These are phyloP conservation scores for Phataginus tetradactyla DNA, from an alignment of 2,797 vertebrate genomes.

Conservation along the genomic window DNA sequence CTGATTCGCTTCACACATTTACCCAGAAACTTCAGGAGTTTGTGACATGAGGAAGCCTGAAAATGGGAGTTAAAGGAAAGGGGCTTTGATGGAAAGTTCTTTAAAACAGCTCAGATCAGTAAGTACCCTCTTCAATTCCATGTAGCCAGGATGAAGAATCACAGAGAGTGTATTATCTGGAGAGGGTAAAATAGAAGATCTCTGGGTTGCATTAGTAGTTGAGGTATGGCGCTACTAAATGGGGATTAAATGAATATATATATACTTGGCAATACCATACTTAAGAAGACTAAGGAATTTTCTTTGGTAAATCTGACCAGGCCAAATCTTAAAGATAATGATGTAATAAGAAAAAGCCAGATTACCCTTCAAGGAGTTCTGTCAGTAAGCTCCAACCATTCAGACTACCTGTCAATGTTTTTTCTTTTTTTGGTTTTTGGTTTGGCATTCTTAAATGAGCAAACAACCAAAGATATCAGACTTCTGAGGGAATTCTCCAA, in stretches of 20 bases:
- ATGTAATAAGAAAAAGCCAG: not conserved
- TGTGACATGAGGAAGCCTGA: not conserved
- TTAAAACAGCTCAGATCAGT: not conserved
- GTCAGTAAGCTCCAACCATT: not conserved
- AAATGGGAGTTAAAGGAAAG: not conserved
- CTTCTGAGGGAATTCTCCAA: not conserved
- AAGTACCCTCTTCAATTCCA: not conserved
- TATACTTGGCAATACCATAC: not conserved
- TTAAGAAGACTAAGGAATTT: not conserved
- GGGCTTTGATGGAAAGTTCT: not conserved
- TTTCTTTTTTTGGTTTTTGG: not conserved
- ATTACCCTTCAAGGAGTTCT: not conserved
- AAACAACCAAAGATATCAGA: not conserved
- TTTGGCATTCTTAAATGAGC: not conserved
- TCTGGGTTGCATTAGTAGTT: not conserved
- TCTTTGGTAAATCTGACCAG: not conserved
- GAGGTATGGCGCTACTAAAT: not conserved
- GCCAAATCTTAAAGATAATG: not conserved
- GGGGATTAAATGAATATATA: not conserved
- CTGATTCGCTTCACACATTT: not conserved
- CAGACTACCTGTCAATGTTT: not conserved
- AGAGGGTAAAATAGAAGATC: not conserved
- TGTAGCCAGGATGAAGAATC: not conserved
- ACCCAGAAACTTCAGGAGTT: not conserved
- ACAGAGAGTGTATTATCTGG: not conserved